Conservation (phyloP, 2,888 invertebrate genomes). For the Macropis europaea region DNA sequence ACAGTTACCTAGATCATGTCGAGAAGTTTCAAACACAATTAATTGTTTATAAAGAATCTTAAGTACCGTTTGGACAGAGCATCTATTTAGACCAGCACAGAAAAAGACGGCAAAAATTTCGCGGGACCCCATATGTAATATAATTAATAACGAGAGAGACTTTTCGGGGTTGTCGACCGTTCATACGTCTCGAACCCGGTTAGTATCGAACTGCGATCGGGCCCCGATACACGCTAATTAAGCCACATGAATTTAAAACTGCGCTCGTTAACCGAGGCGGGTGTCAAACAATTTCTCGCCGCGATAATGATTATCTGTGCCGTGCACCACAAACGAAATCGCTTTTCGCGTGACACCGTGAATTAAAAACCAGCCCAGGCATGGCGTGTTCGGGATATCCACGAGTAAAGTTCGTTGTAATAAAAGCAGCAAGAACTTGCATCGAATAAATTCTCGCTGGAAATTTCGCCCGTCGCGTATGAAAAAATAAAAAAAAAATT, state of each 20-base stretch:
- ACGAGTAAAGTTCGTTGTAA: neutral
- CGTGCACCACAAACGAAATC: neutral
- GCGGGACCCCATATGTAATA: too few species aligned
- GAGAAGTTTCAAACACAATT: too few species aligned
- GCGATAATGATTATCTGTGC: constrained; percentile 35
- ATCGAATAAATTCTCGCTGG: constrained; percentile 1
- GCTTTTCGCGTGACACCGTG: constrained; percentile 18
- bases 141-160: constrained; percentile 36
- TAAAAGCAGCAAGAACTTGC: constrained; percentile 3
- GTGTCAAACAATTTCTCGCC: constrained; percentile 35
- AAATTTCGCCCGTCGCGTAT: neutral
- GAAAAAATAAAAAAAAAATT: too few species aligned
- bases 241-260: constrained; percentile 44
- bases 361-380: constrained; percentile 20
- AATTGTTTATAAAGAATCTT: too few species aligned
- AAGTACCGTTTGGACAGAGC: too few species aligned
- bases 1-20: too few species aligned
- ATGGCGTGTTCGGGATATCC: constrained; percentile 9
- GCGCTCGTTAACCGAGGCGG: constrained; percentile 33
- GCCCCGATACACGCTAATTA: constrained; percentile 46
- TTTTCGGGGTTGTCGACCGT: constrained; percentile 26
- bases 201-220: constrained; percentile 22
- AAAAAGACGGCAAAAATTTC: too few species aligned
- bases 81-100: too few species aligned
- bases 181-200: constrained; percentile 37